These are phyloP conservation scores for Sipha flava DNA, from an alignment of 1,140 invertebrate genomes.

Conservation along the genomic window DNA sequence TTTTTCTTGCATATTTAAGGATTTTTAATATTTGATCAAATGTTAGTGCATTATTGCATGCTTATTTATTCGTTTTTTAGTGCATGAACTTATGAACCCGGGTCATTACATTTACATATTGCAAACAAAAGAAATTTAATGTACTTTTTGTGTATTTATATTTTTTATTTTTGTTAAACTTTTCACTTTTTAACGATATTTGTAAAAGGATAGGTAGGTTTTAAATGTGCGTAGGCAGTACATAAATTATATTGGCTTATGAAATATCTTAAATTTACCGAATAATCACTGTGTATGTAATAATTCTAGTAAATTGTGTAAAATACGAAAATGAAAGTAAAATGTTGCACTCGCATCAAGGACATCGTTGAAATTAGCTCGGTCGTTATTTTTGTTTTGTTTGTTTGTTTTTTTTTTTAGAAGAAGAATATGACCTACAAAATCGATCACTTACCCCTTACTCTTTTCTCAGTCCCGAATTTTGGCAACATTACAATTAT, in stretches of 20 bases:
- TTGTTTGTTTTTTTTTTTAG: conserved; percentile 18
- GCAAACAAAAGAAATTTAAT: no score
- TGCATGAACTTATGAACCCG: no score
- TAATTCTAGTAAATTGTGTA: not conserved
- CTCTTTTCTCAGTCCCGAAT: not conserved
- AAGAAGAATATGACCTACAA: not conserved
- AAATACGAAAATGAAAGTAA: not conserved
- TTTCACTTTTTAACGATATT: not conserved
- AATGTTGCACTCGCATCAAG: not conserved
- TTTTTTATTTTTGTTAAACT: not conserved
- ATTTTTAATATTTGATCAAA: no score
- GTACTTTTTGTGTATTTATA: no score
- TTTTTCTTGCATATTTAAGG: no score
- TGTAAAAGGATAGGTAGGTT: not conserved
- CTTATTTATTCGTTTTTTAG: no score
- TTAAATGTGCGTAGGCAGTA: not conserved
- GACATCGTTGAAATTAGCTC: not conserved
- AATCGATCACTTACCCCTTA: not conserved
- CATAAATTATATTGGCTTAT: not conserved
- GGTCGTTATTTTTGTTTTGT: not conserved
- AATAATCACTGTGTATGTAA: not conserved
- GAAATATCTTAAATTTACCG: not conserved
- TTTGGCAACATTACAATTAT: conserved; percentile 14
- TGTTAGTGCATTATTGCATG: no score
- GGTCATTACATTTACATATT: no score